phyloP scores from a whole-genome alignment of 2,113 vertebrate species.

The Paramormyrops kingsleyae region DNA sequence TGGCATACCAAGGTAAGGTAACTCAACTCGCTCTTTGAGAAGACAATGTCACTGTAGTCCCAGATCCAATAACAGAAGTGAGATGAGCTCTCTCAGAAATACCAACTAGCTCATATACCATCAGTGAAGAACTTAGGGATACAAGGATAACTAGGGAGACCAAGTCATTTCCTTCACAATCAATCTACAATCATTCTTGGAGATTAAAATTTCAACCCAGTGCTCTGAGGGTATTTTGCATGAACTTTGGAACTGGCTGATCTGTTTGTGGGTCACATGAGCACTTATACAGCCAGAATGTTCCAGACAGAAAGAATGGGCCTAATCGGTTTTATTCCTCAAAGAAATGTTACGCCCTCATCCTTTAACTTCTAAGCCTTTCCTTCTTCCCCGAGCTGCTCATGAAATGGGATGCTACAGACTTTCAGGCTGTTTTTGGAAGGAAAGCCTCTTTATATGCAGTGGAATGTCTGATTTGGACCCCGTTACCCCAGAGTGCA shows the following conservation, averaged over 20 bases:
- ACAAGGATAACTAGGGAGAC: neutral
- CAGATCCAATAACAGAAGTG: neutral
- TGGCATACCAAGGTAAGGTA: neutral
- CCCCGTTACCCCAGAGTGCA: neutral
- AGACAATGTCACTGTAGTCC: neutral
- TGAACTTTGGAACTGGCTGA: neutral
- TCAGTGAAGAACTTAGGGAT: neutral
- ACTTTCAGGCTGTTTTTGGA: neutral
- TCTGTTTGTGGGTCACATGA: neutral
- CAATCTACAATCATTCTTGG: neutral
- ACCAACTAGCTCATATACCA: neutral
- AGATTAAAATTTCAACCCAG: neutral
- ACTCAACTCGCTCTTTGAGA: neutral
- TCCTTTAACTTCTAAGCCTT: neutral
- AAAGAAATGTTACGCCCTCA: neutral
- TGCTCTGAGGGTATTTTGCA: neutral
- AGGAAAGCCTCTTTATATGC: neutral
- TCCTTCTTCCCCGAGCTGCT: neutral
- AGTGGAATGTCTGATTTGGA: neutral
- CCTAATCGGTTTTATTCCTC: neutral
- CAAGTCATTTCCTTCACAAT: neutral
- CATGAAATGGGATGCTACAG: neutral
- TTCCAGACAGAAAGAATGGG: neutral
- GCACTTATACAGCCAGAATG: neutral
- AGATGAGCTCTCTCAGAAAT: neutral